Percentiles rank a stretch among this genome's conserved stretches.
Evolutionary conservation across 2,888 invertebrate genomes (phyloP).

Genomic region (Drosophila conformis): DNA sequence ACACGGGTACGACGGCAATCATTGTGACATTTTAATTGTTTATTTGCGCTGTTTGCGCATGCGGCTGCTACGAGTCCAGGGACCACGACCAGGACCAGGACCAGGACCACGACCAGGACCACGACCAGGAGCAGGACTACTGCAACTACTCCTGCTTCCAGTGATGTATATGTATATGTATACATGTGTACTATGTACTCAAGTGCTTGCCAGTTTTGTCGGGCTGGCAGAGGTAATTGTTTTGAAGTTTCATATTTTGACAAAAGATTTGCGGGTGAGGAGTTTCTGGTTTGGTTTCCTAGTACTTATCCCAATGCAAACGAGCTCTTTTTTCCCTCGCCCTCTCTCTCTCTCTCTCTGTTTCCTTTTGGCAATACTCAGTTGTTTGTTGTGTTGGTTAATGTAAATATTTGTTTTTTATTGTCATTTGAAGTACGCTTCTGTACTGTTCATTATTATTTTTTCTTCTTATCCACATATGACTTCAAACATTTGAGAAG

Average conservation of each 20-base stretch:
- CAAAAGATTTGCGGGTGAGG: slow-evolving; percentile 73
- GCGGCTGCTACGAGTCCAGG: slow-evolving; percentile 24
- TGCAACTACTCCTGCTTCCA: slow-evolving; percentile 20
- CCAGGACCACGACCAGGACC: background rate
- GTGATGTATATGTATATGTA: background rate
- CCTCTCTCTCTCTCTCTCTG: background rate
- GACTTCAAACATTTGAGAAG: slow-evolving; percentile 12
- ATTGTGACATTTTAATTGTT: slow-evolving; percentile 82
- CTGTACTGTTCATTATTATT: slow-evolving; percentile 57
- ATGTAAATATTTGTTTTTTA: slow-evolving; percentile 75
- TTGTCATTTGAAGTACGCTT: slow-evolving; percentile 75
- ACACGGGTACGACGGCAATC: slow-evolving; percentile 80
- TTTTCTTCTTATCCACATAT: slow-evolving; percentile 32
- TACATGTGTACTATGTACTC: slow-evolving; percentile 37
- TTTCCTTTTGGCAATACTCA: slow-evolving; percentile 4
- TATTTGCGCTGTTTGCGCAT: slow-evolving; percentile 72
- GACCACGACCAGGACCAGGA: background rate
- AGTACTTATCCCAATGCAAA: slow-evolving; percentile 28
- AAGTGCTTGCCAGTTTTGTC: slow-evolving; percentile 58
- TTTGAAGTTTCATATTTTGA: slow-evolving; percentile 68
- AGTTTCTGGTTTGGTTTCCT: slow-evolving; percentile 27
- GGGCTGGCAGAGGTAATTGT: slow-evolving; percentile 56
- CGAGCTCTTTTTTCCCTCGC: slow-evolving; percentile 22
- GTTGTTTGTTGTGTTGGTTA: slow-evolving; percentile 49
- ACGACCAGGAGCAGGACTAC: slow-evolving; percentile 10